Evolutionary conservation across 2,113 vertebrate genomes (phyloP).

Genomic region (Caretta caretta): DNA sequence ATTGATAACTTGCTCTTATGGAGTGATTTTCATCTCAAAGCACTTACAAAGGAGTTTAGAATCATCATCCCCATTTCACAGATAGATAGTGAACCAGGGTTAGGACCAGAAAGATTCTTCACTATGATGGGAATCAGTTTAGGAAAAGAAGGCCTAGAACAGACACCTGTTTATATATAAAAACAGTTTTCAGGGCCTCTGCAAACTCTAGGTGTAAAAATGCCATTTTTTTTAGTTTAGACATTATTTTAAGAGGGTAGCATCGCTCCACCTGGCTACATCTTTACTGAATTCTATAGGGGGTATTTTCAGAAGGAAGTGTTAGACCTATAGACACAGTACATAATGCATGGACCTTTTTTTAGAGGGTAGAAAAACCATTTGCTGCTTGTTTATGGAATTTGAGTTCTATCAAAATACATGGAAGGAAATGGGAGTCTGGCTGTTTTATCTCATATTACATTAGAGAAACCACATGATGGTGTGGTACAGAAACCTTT

Average conservation of each 20-base stretch:
- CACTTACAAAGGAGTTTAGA: no score
- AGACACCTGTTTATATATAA: no score
- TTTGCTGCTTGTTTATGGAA: not conserved
- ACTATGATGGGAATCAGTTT: no score
- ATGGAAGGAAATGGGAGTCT: accelerated
- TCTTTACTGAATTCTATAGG: not conserved
- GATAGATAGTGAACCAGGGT: no score
- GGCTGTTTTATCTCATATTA: not conserved
- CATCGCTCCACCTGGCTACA: not conserved
- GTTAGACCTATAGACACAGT: not conserved
- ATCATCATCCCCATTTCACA: no score
- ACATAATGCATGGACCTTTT: not conserved
- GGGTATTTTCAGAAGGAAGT: not conserved
- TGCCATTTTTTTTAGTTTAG: not conserved
- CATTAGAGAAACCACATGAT: not conserved
- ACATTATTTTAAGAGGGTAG: not conserved
- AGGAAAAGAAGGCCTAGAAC: no score
- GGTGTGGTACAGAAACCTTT: no score
- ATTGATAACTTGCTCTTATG: no score
- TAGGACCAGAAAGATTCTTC: no score
- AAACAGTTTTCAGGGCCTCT: no score
- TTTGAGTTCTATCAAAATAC: not conserved
- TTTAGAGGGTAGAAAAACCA: not conserved
- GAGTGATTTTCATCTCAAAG: no score
- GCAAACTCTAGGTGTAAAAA: no score